phyloP scores from a whole-genome alignment of 2,888 invertebrate genomes.

The Orthosia gracilis region DNA sequence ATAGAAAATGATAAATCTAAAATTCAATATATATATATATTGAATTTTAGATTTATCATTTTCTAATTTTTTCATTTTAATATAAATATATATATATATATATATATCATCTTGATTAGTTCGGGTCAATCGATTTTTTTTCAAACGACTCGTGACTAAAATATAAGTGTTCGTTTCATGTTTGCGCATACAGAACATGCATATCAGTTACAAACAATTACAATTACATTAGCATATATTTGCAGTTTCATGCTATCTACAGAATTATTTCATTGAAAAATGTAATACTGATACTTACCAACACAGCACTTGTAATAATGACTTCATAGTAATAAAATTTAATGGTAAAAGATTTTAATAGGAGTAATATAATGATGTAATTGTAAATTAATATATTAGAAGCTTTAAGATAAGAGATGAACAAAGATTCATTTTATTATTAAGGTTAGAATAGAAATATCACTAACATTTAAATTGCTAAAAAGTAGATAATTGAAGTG shows the following conservation, averaged over 20 bases:
- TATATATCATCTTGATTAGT: neutral
- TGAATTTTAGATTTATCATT: no score
- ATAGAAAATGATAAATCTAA: neutral
- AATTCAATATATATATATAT: no score
- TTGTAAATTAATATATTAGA: neutral
- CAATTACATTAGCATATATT: slow-evolving; percentile 49
- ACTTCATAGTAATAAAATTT: neutral
- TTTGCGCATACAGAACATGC: slow-evolving; percentile 28
- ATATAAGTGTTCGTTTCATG: slow-evolving; percentile 16
- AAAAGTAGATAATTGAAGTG: no score
- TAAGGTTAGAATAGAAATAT: no score
- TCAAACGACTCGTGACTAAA: slow-evolving; percentile 11
- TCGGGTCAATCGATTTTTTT: neutral
- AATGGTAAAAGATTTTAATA: neutral
- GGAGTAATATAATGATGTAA: neutral
- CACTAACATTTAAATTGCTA: no score
- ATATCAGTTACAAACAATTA: slow-evolving; percentile 48
- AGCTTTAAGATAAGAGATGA: neutral
- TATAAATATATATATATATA: no score
- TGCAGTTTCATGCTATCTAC: slow-evolving; percentile 38
- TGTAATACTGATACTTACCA: neutral
- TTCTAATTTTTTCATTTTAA: no score
- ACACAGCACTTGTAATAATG: neutral
- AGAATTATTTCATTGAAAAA: slow-evolving; percentile 15
- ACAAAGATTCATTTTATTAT: neutral